Evolutionary conservation across 2,888 invertebrate genomes (phyloP), one percentile per base, ranked within the genome.

Genomic region (Volucella inflata): DNA sequence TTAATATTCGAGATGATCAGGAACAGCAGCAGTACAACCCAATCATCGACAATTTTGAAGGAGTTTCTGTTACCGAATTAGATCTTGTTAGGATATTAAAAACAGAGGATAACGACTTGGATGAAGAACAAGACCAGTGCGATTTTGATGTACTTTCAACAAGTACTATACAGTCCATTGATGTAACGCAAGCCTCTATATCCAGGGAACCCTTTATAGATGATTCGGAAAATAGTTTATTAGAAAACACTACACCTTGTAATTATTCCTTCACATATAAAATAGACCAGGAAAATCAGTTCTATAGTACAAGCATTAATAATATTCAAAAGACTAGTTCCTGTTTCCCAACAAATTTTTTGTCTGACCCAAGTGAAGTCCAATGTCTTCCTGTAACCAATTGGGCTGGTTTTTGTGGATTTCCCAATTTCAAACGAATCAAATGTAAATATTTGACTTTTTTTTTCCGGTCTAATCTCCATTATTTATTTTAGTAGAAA

Each of bases 301-400:
- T 67, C 21, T 77, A 55, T 12, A 11, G 48, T 2, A 14, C 46
- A n/a, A 60, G 55, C 12, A 60, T 72, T 71, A 14, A 44, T 12
- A 40, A 51, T 36, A 77, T 82, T 71, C 72, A 46, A 44, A 62
- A 55, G 55, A 77, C 72, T 60, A 67, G 65, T 2, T 82, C 21
- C n/a, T 77, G 82, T 2, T 1, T 62, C 30, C 77, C 77, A 9
- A 60, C 65, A 46, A 62, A 40, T 12, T 17, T 68, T 51, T 72
- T 57, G 2, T 3, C n/a, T 10, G 53, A 76, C 21, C 17, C 60
- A 10, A 21, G 59, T 53, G 81, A 85, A 50, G 30, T 85, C 9
- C 12, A 85, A 59, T 85, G 85, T 48, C 76, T 85, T 8, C 81
- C 85, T 9, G 85, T 85, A 8, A 44, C 64, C 10, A 75, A 67